phyloP scores from a whole-genome alignment of 2,797 vertebrate species.

The Pseudochirops corinnae region DNA sequence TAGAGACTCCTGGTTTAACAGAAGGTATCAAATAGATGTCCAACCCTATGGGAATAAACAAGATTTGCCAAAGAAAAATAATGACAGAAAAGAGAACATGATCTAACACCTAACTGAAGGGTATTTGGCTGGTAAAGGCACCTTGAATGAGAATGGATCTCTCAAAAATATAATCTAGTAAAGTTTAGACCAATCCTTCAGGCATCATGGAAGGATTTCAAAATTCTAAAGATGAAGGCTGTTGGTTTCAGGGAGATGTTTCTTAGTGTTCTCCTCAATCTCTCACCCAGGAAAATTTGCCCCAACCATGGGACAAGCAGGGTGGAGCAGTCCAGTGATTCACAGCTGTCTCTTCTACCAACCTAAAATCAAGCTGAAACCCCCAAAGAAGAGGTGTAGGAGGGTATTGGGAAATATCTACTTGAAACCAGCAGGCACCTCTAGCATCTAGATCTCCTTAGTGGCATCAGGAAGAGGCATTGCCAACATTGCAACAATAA shows the following conservation, averaged over 20 bases:
- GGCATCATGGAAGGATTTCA: background rate
- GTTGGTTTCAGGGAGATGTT: background rate
- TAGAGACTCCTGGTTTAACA: background rate
- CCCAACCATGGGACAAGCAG: background rate
- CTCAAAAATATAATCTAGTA: fast-evolving
- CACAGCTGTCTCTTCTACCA: background rate
- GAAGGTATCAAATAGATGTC: too few relatives aligned
- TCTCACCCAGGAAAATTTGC: background rate
- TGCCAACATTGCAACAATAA: background rate
- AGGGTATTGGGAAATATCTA: background rate
- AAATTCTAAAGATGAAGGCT: background rate
- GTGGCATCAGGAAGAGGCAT: background rate
- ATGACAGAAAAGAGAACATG: fast-evolving
- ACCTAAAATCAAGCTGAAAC: background rate
- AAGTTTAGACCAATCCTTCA: background rate
- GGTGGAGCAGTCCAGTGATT: background rate
- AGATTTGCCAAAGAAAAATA: background rate
- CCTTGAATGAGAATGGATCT: fast-evolving
- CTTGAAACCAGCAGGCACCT: background rate
- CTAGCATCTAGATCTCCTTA: background rate
- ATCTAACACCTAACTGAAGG: background rate
- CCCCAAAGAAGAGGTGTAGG: background rate
- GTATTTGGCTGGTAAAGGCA: fast-evolving
- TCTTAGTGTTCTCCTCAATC: background rate
- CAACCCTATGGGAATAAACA: background rate